Percentiles rank a stretch among this genome's conserved stretches.
phyloP scores from a whole-genome alignment of 1,140 invertebrate genomes.

The Scylla paramamosain region DNA sequence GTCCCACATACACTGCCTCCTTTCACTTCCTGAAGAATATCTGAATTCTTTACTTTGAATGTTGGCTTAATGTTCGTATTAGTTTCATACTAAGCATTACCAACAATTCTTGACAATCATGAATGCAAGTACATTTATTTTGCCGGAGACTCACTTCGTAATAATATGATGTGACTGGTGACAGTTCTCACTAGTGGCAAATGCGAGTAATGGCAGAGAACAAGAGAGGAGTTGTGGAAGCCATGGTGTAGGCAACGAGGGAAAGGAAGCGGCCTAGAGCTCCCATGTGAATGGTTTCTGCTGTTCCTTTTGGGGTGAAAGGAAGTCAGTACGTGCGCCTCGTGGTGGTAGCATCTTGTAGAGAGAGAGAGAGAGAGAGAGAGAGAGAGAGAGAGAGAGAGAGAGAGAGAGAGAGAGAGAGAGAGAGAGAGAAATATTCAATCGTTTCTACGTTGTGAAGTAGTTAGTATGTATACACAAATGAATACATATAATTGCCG shows the following conservation, averaged over 20 bases:
- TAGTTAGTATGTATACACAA: too few relatives aligned
- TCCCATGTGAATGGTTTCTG: neutral
- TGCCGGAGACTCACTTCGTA: neutral
- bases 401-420: neutral
- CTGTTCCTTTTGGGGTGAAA: neutral
- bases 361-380: neutral
- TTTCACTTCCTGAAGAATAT: neutral
- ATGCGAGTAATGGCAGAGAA: neutral
- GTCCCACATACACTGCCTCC: neutral
- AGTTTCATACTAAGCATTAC: too few relatives aligned
- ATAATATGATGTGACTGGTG: neutral
- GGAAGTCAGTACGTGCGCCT: neutral
- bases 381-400: neutral
- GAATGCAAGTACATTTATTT: too few relatives aligned
- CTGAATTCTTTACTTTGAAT: too few relatives aligned
- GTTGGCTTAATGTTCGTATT: too few relatives aligned
- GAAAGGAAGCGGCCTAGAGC: neutral
- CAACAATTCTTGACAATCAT: too few relatives aligned
- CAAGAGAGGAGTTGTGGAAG: neutral
- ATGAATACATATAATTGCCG: too few relatives aligned
- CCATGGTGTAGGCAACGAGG: neutral
- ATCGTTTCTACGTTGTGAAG: too few relatives aligned
- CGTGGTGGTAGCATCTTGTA: neutral
- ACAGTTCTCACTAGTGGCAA: neutral
- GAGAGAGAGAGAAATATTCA: conserved; percentile 25